Base-by-base conservation (phyloP, 2,797 vertebrate genomes). In the Synanceia verrucosa region DNA sequence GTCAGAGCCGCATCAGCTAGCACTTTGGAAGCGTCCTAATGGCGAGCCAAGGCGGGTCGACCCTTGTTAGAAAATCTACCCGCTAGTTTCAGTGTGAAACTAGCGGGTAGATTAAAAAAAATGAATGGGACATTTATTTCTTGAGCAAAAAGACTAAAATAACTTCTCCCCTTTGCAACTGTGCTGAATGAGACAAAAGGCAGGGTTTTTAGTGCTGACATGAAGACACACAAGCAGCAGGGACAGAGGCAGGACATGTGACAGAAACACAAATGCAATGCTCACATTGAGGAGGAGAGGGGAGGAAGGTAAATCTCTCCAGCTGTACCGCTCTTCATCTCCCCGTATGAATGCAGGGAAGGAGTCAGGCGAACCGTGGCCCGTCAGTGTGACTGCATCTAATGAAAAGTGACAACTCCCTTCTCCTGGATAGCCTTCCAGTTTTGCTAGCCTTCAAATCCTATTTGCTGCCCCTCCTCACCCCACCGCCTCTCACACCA, bases 401-500 rank as follows among this genome's bases (percentile, higher is more conserved):
- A 90, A 93, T 88, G 70, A 78, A 88, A 92, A 92, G 88, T 86
- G 89, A 92, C 91, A 91, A 66, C 83, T 86, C 70, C 75, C 84
- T 77, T 85, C 86, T 90, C 88, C 84, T 69, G 9, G 57, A 87
- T 86, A 88, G 85, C 73, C 79, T 82, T 83, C 78, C 81, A 83
- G 83, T 88, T 90, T 89, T 85, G 78, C 87, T 76, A 76, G 82
- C 76, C 82, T 89, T 90, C 84, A 91, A 89, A 88, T 90, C 89
- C 84, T 79, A 90, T 92, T 91, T 84, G 82, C 78, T 68, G 26
- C 36, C 29, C 43, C 44, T 53, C 74, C 48, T 44, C 18, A 23
- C 11, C 19, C 14, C 61, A 2, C 48, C 41, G 18, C 44, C 21
- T 9, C 63, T n/a, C 18, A 18, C 68, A 50, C 18, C 56, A 33